Evolutionary conservation across 2,113 vertebrate genomes (phyloP).

Genomic region (Odobenus rosmarus): DNA sequence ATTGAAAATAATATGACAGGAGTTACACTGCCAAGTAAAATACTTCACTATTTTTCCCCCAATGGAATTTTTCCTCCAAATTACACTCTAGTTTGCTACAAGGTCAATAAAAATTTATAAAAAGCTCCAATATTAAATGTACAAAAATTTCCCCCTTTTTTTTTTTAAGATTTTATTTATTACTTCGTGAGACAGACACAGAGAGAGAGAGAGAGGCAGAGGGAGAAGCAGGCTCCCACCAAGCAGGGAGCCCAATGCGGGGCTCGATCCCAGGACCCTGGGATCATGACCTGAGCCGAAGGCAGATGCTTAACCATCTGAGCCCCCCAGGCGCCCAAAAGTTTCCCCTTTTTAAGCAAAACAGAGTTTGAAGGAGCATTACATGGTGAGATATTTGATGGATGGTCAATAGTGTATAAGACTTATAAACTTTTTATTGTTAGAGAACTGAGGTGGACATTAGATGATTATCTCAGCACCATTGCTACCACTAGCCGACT

Average conservation of each 20-base stretch:
- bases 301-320: too few species aligned
- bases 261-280: too few species aligned
- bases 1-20: slow-evolving; percentile 42
- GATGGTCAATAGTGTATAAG: neutral
- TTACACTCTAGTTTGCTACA: neutral
- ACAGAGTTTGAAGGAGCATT: neutral
- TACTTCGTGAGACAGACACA: too few species aligned
- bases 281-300: too few species aligned
- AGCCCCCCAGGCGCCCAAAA: too few species aligned
- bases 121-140: neutral
- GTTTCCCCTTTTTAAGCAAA: neutral
- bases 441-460: neutral
- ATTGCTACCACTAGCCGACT: neutral
- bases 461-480: neutral
- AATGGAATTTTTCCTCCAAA: neutral
- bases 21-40: slow-evolving; percentile 9
- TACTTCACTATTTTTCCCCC: neutral
- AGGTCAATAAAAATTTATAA: neutral
- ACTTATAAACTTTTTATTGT: neutral
- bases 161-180: too few species aligned
- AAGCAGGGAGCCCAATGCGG: too few species aligned
- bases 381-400: too few species aligned
- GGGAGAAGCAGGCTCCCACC: too few species aligned
- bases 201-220: too few species aligned
- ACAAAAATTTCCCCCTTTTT: neutral